A percentile compares a stretch with the other conserved stretches of the same genome.
Evolutionary conservation across 2,797 vertebrate genomes (phyloP).

Genomic region (Artibeus lituratus): DNA sequence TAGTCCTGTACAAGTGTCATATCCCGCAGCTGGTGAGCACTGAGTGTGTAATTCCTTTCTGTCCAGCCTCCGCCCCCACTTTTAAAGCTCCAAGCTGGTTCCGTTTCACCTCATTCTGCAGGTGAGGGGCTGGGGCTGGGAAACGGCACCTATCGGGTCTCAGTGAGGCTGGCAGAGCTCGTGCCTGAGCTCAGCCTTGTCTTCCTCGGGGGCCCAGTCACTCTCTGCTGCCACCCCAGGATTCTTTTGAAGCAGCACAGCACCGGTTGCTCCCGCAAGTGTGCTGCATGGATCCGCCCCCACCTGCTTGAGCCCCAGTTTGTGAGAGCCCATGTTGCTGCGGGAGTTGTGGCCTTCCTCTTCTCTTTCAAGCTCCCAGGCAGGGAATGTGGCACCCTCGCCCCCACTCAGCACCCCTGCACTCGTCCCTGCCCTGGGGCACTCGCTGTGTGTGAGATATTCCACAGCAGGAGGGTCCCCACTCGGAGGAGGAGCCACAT

Average conservation of each 20-base stretch:
- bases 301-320: background rate
- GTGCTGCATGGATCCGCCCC: background rate
- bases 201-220: background rate
- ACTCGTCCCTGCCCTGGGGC: fast-evolving
- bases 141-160: background rate
- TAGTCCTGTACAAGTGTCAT: background rate
- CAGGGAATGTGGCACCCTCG: background rate
- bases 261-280: background rate
- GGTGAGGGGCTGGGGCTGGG: background rate
- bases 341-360: background rate
- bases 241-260: background rate
- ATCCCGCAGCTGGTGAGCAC: background rate
- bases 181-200: background rate
- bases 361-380: background rate
- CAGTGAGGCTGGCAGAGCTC: background rate
- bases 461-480: background rate
- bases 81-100: background rate
- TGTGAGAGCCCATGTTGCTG: fast-evolving
- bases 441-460: background rate
- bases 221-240: background rate
- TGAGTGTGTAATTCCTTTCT: background rate
- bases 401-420: background rate
- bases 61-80: background rate
- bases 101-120: background rate
- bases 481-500: fast-evolving